phyloP scores from a whole-genome alignment of 2,888 invertebrate species.

The Netelia inedita region DNA sequence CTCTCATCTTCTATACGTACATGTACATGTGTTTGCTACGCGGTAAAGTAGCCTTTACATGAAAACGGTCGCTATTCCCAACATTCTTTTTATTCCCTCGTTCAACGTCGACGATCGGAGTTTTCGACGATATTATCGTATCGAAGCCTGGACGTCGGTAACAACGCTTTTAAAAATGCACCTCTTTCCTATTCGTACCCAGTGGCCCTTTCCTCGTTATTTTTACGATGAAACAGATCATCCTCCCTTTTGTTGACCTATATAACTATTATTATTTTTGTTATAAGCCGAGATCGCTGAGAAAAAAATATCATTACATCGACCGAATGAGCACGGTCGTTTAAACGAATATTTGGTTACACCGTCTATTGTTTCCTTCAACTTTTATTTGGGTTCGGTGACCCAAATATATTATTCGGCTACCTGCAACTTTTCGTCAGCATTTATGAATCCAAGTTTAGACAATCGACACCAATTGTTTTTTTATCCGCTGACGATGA shows the following conservation, averaged over 20 bases:
- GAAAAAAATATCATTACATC: neutral
- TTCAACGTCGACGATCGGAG: slow-evolving; percentile 36
- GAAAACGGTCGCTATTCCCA: slow-evolving; percentile 41
- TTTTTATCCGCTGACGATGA: too few relatives aligned
- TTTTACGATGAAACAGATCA: slow-evolving; percentile 22
- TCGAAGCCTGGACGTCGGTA: slow-evolving; percentile 48
- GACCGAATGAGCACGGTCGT: too few relatives aligned
- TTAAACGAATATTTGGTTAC: too few relatives aligned
- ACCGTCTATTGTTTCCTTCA: too few relatives aligned
- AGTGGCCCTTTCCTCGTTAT: neutral
- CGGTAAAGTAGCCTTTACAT: slow-evolving; percentile 38
- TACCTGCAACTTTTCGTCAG: too few relatives aligned
- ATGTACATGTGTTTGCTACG: slow-evolving; percentile 17
- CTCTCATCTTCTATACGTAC: slow-evolving; percentile 33
- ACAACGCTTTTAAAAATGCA: slow-evolving; percentile 53
- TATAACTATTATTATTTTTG: slow-evolving; percentile 2
- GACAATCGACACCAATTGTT: too few relatives aligned
- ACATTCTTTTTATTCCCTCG: slow-evolving; percentile 28
- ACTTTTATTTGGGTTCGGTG: too few relatives aligned
- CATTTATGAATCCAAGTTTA: too few relatives aligned
- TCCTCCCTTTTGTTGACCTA: neutral
- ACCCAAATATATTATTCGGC: too few relatives aligned
- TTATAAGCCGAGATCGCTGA: neutral
- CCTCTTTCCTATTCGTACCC: neutral
- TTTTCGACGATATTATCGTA: slow-evolving; percentile 53